Evolutionary conservation across 2,113 vertebrate genomes (phyloP), one percentile per base, ranked within the genome.

Genomic region (Rafetus swinhoei): DNA sequence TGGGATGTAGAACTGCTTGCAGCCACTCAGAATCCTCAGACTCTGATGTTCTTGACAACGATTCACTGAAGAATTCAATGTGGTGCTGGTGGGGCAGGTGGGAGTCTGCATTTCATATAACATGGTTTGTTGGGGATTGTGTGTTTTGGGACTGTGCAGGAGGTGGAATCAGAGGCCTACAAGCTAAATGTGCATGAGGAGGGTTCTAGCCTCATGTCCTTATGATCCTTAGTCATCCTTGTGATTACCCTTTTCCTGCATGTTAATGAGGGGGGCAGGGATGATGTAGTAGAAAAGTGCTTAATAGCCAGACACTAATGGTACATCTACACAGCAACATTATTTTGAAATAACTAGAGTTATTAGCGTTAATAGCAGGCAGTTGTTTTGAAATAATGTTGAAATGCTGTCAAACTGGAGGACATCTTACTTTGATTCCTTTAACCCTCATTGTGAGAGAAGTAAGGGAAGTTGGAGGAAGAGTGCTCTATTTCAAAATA

Each of bases 31-130:
- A 35, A 80, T 74, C n/a, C 39, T 5, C 25, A 32, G 4, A n/a
- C 32, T n/a, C 0, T 0, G 1, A 0, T 32, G 0, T 10, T 29
- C 55, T 82, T 85, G 60, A 2, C 19, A 72, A 35, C 55, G 11
- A 2, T 85, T 81, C 4, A 25, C 85, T 88, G 5, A 81, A 81
- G 89, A 57, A 5, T 77, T 22, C 32, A 15, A 5, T 45, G 32
- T 82, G 57, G 19, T 93, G 32, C n/a, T 16, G 32, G 6, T 62
- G 60, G 27, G 32, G 32, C 27, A 19, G 55, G 55, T 18, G 5
- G 25, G 9, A 62, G 59, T 62, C 62, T n/a, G 6, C 29, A 69
- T 69, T n/a, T 32, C 62, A 69, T n/a, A 69, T 4, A 69, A 32
- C 4, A 4, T 69, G 15, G 32, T 69, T 16, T 69, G 62, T n/a